Conservation (phyloP, 2,888 invertebrate species). For the Spodoptera littoralis region DNA sequence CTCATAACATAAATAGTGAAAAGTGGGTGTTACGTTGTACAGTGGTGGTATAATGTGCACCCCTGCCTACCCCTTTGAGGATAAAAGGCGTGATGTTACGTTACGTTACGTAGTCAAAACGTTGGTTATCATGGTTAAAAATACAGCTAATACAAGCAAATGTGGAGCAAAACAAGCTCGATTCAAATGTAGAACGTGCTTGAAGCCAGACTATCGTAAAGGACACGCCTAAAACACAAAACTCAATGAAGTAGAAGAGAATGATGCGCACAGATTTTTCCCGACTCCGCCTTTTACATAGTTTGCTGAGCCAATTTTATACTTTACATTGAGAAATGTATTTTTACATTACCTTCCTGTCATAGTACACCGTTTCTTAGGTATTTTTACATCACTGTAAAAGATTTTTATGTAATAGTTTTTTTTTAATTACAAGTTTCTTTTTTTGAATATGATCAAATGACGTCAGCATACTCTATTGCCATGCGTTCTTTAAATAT, state of each 20-base stretch:
- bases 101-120: neutral
- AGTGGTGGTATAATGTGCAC: no score
- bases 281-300: conserved; percentile 53
- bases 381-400: no score
- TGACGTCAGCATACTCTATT: no score
- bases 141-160: neutral
- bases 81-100: no score
- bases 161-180: conserved; percentile 17
- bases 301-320: conserved; percentile 54
- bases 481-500: no score
- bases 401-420: no score
- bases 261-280: conserved; percentile 66
- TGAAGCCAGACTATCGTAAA: conserved; percentile 61
- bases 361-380: neutral
- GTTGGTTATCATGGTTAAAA: neutral
- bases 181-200: conserved; percentile 48
- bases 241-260: conserved; percentile 67
- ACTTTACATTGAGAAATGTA: conserved; percentile 36
- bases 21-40: no score
- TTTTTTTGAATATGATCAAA: no score
- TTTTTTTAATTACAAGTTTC: no score
- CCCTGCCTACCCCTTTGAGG: no score
- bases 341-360: conserved; percentile 27
- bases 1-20: no score
- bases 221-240: conserved; percentile 67